Base-by-base conservation (phyloP, 2,888 invertebrate genomes). In the Cyclophora punctaria region DNA sequence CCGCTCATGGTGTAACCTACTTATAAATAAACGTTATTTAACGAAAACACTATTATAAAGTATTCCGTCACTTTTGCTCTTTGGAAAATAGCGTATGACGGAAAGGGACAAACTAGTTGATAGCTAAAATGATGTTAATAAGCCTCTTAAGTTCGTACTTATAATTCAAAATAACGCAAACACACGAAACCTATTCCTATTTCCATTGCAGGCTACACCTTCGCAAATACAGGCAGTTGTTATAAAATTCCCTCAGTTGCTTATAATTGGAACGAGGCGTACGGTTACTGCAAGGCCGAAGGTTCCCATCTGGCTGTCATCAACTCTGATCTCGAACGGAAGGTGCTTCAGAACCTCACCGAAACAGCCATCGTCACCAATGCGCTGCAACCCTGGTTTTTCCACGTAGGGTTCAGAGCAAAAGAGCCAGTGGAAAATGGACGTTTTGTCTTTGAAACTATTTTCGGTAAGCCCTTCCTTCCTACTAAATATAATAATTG, bases 251-350 rank as follows among this genome's bases (percentile, higher is more conserved):
- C 79, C 0, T 41, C 33, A 0, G 7, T 59, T 0, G 56, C 73
- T 0, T 69, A 55, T 41, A 64, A 76, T 0, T 85, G 85, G 85
- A 73, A 78, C 48, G 65, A 78, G 49, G 83, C 83, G 0, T 78
- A 73, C 43, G 67, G 66, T 0, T 77, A 79, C 44, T 85, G 84
- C 52, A 63, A 59, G 2, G 69, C 71, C 0, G 71, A 81, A 44
- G 73, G 73, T 1, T 69, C 78, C 0, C 80, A 83, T 45, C 63
- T 85, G 3, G 67, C 75, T 5, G 67, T 83, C 3, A 46, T 83
- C 2, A 83, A 80, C 64, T 83, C 83, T 0, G 62, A 69, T 33
- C 56, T 64, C 0, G 84, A 84, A 55, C 65, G 64, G 3, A 60
- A 63, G 0, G 64, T 62, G 0, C 59, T 83, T 0, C 56, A 62